Evolutionary conservation across 2,797 vertebrate species (phyloP), one percentile per base, ranked within the genome.

Genomic region (Alauda arvensis): DNA sequence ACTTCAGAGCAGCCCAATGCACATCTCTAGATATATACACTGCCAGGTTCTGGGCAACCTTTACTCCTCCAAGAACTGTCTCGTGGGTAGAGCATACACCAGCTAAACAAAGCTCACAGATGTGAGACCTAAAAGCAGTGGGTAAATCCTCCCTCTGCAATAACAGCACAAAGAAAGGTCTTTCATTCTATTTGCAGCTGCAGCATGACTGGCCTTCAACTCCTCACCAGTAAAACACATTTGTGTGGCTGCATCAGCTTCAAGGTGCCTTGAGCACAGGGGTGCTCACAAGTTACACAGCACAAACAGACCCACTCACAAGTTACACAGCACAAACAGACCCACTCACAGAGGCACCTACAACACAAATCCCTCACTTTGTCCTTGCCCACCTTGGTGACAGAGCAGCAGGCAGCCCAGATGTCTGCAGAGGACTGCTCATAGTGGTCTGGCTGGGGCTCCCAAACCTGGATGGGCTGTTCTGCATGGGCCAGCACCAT

Each of bases 351-450:
- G 31, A 62, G 33, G n/a, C 37, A 52, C 45, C 24, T 61, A n/a
- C 39, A 65, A 31, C 28, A 66, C 5, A 45, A 42, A 68, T 20
- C 68, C 65, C 33, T 63, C 3, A 0, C 8, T 37, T 10, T 60
- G 34, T 3, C 40, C 55, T 34, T 6, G 5, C 75, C 15, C 95
- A 99, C 99, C 98, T 98, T 98, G 25, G 98, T 97, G 18, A 98
- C 98, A 4, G 77, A 85, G 93, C 98, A 99, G 95, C 99, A 99
- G 11, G 98, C 98, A 7, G 96, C 94, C 99, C 99, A 99, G 93
- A 99, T 99, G 85, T 99, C 97, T 24, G 96, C 91, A 13, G 99
- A 99, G 48, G 98, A 99, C 79, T 99, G 99, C 83, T 99, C 99
- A 0, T 98, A 98, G 95, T 99, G 97, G 87, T 98, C 98, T 13